These are phyloP conservation scores for Ciconia boyciana DNA, from an alignment of 2,113 vertebrate genomes.

Conservation along the genomic window DNA sequence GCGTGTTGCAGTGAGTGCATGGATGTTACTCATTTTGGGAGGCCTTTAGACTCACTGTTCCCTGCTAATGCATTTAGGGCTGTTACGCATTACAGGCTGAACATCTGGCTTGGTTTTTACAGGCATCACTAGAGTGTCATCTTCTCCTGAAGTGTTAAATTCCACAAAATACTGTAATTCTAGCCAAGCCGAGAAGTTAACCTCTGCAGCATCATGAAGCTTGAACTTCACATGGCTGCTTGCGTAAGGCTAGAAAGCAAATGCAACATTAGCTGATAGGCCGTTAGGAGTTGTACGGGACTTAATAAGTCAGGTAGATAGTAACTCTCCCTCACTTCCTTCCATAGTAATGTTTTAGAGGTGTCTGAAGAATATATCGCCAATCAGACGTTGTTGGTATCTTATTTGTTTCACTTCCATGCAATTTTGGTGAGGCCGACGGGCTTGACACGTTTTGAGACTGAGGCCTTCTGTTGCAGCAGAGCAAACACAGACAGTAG, in stretches of 20 bases:
- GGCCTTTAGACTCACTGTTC: background rate
- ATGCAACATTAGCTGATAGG: background rate
- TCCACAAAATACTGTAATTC: background rate
- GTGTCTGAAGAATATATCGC: background rate
- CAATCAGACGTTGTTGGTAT: background rate
- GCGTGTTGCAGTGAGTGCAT: background rate
- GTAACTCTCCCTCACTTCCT: background rate
- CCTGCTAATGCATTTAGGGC: background rate
- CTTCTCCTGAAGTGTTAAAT: conserved; percentile 37
- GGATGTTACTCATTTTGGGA: background rate
- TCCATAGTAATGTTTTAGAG: background rate
- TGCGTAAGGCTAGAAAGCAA: background rate
- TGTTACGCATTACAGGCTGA: background rate
- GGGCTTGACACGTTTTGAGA: background rate
- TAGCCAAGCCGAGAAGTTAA: background rate
- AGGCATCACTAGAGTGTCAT: background rate
- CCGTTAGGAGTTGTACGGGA: background rate
- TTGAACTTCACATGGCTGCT: background rate
- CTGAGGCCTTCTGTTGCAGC: background rate
- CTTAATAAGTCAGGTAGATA: background rate
- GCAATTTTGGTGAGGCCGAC: background rate
- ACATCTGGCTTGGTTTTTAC: conserved; percentile 30
- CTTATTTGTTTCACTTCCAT: background rate
- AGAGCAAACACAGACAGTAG: background rate
- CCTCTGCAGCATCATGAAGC: background rate